Percentiles rank a stretch among this genome's conserved stretches.
Evolutionary conservation across 2,888 invertebrate genomes (phyloP).

Genomic region (Leptinotarsa rubiginosa): DNA sequence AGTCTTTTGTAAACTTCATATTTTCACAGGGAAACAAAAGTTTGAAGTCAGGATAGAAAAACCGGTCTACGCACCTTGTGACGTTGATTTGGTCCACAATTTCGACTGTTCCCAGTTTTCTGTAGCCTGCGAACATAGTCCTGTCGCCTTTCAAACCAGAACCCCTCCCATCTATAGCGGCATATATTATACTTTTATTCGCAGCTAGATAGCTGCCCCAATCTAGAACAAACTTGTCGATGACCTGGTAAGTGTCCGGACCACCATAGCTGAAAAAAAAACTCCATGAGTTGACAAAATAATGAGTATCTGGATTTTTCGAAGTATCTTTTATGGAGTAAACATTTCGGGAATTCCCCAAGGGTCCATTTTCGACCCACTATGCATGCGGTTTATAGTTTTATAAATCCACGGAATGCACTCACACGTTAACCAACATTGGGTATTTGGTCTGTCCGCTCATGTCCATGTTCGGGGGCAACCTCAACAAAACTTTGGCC

Average conservation of each 20-base stretch:
- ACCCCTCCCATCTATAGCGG: conserved; percentile 91
- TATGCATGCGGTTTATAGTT: neutral
- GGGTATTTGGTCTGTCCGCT: conserved; percentile 81
- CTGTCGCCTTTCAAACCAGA: conserved; percentile 87
- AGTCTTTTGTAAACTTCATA: too few relatives aligned
- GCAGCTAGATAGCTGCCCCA: conserved; percentile 91
- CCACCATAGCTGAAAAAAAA: conserved; percentile 82
- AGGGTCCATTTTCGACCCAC: neutral
- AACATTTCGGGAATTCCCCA: neutral
- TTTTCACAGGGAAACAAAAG: too few relatives aligned
- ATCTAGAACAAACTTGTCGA: conserved; percentile 83
- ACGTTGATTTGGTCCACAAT: conserved; percentile 91
- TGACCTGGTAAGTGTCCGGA: conserved; percentile 88
- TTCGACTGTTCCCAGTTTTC: conserved; percentile 88
- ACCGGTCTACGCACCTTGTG: conserved; percentile 71
- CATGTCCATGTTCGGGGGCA: conserved; percentile 77
- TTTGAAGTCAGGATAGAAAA: too few relatives aligned
- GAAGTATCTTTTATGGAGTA: too few relatives aligned
- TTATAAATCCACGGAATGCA: conserved; percentile 50
- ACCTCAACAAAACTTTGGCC: conserved; percentile 80
- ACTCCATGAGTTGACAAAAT: neutral
- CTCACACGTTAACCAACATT: conserved; percentile 86
- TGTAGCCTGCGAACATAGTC: conserved; percentile 84
- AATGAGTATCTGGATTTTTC: too few relatives aligned
- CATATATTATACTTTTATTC: conserved; percentile 87